Evolutionary conservation across 1,140 invertebrate genomes (phyloP), one percentile per base, ranked within the genome.

Genomic region (Copidosoma floridanum): DNA sequence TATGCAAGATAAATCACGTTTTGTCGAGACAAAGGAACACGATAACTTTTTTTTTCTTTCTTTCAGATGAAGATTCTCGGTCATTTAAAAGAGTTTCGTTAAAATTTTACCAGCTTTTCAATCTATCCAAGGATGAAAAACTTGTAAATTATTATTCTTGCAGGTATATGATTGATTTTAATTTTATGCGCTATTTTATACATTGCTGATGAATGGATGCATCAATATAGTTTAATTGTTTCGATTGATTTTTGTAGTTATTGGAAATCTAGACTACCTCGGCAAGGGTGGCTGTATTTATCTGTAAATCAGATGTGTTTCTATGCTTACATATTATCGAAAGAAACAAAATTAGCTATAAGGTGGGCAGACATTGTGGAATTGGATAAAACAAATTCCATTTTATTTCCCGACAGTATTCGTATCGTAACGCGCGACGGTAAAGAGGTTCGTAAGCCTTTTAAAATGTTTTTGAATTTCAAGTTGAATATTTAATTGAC

Each of bases 281-380:
- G 91, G 38, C 95, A 97, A 84, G 97, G 97, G 37, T 96, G 94
- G 89, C 82, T 99, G 68, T 99, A 98, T 76, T 85, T 99, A 14
- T 97, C 95, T 47, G 87, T 99, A 43, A 94, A 96, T 73, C 93
- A 97, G 76, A 83, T 97, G 70, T 97, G 94, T 73, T 99, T 99
- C 80, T 93, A 98, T 79, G 93, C 95, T 5, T 96, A 94, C 70
- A 89, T 98, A 70, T 85, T 98, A 73, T 94, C 95, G 16, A 89
- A 87, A 60, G 93, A 97, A 76, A 93, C 90, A 7, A 93, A 93
- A 72, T 81, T 98, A 20, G 88, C 91, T 59, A 86, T 98, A 43
- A 83, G 94, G 72, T 91, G 92, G 92, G 87, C 89, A 55, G 89
- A 92, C 67, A 87, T 93, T 20, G 86, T 84, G 0, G 85, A 85